Conservation (phyloP, 2,797 vertebrate genomes). For the Cyprinodon diabolis region DNA sequence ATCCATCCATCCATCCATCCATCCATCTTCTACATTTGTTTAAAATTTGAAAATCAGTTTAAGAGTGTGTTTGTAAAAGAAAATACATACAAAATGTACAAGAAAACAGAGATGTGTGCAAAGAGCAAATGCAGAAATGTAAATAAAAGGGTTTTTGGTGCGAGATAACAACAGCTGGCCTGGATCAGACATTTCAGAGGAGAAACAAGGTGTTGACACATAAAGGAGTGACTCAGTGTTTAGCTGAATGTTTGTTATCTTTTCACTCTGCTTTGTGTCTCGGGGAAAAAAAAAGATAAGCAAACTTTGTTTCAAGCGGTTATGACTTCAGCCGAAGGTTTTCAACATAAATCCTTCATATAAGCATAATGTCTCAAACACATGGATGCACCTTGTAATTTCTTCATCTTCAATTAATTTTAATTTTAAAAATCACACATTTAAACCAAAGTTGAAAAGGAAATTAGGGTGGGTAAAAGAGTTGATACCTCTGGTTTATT, state of each 20-base stretch:
- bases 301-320: conserved; percentile 17
- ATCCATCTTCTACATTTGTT: no score
- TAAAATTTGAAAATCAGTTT: no score
- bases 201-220: conserved; percentile 40
- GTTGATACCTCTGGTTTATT: not conserved
- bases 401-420: no score
- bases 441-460: not conserved
- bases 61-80: no score
- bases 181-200: conserved; percentile 37
- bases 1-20: no score
- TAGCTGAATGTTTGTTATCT: conserved; percentile 27
- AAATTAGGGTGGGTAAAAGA: not conserved
- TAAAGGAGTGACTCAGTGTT: conserved; percentile 30
- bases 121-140: not conserved
- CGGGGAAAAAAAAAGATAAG: not conserved
- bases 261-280: conserved; percentile 28
- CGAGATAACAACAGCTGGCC: conserved; percentile 39
- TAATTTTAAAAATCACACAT: conserved; percentile 8
- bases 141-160: not conserved
- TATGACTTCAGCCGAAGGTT: conserved; percentile 31
- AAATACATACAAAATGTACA: not conserved
- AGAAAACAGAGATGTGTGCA: not conserved
- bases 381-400: conserved; percentile 1
- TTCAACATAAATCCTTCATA: conserved; percentile 10
- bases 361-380: conserved; percentile 3